These are phyloP conservation scores for Burhinus bistriatus DNA, from an alignment of 2,113 vertebrate species.

Conservation along the genomic window DNA sequence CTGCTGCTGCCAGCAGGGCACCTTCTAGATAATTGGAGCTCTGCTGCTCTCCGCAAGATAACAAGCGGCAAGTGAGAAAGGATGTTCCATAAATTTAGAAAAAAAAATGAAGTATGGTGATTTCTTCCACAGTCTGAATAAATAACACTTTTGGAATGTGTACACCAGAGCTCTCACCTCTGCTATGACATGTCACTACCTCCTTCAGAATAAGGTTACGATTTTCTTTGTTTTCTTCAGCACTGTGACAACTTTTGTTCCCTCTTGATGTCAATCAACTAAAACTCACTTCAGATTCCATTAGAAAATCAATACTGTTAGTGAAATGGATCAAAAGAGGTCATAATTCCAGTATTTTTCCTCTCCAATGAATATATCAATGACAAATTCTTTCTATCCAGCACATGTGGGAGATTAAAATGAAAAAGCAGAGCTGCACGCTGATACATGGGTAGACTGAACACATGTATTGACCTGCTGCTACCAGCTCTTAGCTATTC, in stretches of 20 bases:
- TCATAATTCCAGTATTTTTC: constrained; percentile 39
- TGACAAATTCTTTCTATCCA: constrained; percentile 26
- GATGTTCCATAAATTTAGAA: neutral
- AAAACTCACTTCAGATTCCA: constrained; percentile 49
- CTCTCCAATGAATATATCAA: constrained; percentile 24
- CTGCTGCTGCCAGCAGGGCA: neutral
- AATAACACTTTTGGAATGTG: neutral
- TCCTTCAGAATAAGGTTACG: neutral
- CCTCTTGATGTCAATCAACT: constrained; percentile 26
- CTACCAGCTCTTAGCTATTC: neutral
- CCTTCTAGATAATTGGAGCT: neutral
- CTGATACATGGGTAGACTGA: neutral
- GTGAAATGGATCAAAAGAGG: constrained; percentile 52
- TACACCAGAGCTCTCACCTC: neutral
- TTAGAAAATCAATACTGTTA: constrained; percentile 64
- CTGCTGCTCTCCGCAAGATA: neutral
- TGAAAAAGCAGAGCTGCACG: neutral
- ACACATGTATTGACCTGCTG: neutral
- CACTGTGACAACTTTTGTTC: constrained; percentile 1
- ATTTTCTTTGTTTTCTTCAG: constrained; percentile 34
- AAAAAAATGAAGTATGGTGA: neutral
- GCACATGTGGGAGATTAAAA: neutral
- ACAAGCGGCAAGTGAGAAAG: neutral
- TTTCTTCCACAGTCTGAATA: neutral
- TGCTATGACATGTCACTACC: neutral